These are phyloP conservation scores for Eristalinus sepulchralis DNA, from an alignment of 2,888 invertebrate genomes.

Conservation along the genomic window DNA sequence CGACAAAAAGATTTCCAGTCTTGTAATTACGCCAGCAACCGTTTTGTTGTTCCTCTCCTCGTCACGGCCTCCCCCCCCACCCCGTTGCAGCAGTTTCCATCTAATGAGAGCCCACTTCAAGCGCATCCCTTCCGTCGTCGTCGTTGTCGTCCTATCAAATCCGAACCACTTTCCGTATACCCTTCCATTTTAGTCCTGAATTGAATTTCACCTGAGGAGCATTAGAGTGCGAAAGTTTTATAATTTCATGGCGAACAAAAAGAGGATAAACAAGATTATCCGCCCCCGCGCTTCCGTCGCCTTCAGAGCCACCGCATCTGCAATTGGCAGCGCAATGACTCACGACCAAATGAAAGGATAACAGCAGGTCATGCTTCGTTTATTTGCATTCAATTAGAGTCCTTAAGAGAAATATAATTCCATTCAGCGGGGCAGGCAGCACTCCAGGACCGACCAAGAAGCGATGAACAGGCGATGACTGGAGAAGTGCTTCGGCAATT, in stretches of 20 bases:
- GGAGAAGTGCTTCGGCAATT: slow-evolving; percentile 37
- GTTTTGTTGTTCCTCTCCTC: not conserved
- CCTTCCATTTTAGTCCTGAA: slow-evolving; percentile 31
- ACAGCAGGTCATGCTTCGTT: slow-evolving; percentile 32
- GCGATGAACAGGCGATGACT: not conserved
- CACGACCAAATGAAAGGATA: slow-evolving; percentile 44
- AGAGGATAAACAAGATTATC: not conserved
- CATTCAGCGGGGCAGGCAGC: not conserved
- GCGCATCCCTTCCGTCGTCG: slow-evolving; percentile 25
- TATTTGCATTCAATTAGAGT: slow-evolving; percentile 58
- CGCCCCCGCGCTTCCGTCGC: not conserved
- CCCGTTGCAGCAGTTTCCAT: slow-evolving; percentile 28
- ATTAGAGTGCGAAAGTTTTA: slow-evolving; percentile 9
- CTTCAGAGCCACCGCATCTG: not conserved
- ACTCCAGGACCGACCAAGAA: not conserved
- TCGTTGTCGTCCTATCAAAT: slow-evolving; percentile 13
- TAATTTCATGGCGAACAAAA: slow-evolving; percentile 20
- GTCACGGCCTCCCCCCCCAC: not conserved
- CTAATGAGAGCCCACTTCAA: slow-evolving; percentile 49
- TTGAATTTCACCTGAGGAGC: slow-evolving; percentile 41
- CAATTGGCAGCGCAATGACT: slow-evolving; percentile 8
- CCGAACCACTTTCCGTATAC: not conserved
- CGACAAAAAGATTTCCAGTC: slow-evolving; percentile 28
- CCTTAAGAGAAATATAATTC: slow-evolving; percentile 41
- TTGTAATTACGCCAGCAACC: slow-evolving; percentile 44